A percentile compares a stretch with the other conserved stretches of the same genome.
Conservation (phyloP, 1,140 invertebrate genomes). For the Anastrepha ludens region DNA sequence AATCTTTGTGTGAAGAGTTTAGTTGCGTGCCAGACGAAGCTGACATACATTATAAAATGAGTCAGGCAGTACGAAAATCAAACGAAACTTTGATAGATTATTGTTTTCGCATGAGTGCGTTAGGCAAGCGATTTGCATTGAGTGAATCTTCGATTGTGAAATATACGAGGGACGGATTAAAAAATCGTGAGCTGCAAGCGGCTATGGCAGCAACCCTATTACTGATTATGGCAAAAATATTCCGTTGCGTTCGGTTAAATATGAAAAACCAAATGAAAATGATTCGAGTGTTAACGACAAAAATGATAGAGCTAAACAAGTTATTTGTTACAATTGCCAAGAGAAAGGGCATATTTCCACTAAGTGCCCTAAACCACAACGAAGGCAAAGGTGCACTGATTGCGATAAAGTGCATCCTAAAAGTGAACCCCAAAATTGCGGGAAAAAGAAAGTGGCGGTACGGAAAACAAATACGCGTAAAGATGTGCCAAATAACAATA, state of each 20-base stretch:
- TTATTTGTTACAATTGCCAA: constrained; percentile 50
- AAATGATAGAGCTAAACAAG: background rate
- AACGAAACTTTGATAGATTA: too few relatives aligned
- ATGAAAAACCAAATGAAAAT: constrained; percentile 12
- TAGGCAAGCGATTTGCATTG: constrained; percentile 27
- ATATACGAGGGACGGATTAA: constrained; percentile 53
- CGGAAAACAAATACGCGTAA: too few relatives aligned
- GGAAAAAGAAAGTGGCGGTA: too few relatives aligned
- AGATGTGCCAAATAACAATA: too few relatives aligned
- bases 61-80: background rate
- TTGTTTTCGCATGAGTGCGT: background rate
- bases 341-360: constrained; percentile 16
- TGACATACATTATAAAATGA: constrained; percentile 40
- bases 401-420: constrained; percentile 52
- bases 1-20: background rate
- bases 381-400: background rate
- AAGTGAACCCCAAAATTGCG: background rate
- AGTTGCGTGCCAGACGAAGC: constrained; percentile 40
- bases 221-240: constrained; percentile 42
- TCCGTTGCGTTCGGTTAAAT: background rate
- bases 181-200: constrained; percentile 22
- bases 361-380: background rate
- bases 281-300: too few relatives aligned
- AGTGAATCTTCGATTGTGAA: constrained; percentile 20
- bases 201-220: constrained; percentile 19